A percentile compares a stretch with the other conserved stretches of the same genome.
phyloP scores from a whole-genome alignment of 2,888 invertebrate genomes.

The Pseudococcus longispinus region DNA sequence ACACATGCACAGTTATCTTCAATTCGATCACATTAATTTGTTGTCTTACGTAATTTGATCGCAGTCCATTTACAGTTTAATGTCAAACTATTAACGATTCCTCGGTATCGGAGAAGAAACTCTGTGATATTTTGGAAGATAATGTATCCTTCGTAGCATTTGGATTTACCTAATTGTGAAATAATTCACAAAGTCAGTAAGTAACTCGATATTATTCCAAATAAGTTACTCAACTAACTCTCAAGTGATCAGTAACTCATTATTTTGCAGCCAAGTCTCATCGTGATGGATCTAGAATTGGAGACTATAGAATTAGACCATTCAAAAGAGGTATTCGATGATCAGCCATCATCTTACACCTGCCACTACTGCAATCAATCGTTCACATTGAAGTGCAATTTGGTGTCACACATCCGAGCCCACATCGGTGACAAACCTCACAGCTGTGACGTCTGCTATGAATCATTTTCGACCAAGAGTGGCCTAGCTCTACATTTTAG shows the following conservation, averaged over 20 bases:
- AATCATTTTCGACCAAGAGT: constrained; percentile 4
- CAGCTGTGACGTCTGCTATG: not conserved
- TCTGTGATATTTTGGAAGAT: no score
- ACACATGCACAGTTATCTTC: no score
- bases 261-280: not conserved
- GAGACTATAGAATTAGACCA: not conserved
- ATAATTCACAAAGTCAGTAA: not conserved
- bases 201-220: not conserved
- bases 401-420: not conserved
- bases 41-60: no score
- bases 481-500: not conserved
- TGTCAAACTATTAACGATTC: no score
- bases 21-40: no score
- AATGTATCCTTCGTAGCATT: no score
- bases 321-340: not conserved
- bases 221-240: not conserved
- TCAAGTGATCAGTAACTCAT: not conserved
- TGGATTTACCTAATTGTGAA: no score
- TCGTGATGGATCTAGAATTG: not conserved
- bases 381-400: not conserved
- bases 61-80: no score
- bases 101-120: no score
- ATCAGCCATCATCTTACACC: not conserved
- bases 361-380: constrained; percentile 5
- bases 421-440: constrained; percentile 22